phyloP scores from a whole-genome alignment of 2,113 vertebrate genomes.

The Ceuthmochares aereus region DNA sequence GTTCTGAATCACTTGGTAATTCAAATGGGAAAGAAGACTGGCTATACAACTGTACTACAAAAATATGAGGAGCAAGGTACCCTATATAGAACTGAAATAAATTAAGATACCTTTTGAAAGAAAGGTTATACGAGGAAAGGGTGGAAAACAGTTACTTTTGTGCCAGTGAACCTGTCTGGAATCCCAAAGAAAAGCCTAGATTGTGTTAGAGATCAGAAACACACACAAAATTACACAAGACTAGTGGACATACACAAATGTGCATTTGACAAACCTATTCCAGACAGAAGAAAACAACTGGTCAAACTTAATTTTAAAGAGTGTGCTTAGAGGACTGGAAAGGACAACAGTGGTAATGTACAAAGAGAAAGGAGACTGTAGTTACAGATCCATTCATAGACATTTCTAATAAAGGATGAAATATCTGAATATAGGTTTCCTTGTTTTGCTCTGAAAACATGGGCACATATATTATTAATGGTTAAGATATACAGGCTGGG shows the following conservation, averaged over 20 bases:
- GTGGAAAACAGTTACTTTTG: background rate
- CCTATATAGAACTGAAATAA: background rate
- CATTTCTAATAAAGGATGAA: background rate
- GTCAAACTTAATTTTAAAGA: background rate
- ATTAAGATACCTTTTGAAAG: background rate
- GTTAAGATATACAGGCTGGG: background rate
- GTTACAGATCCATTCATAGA: background rate
- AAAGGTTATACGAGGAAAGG: background rate
- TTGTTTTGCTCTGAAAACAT: constrained; percentile 1
- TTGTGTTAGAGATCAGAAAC: background rate
- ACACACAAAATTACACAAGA: background rate
- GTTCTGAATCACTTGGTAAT: background rate
- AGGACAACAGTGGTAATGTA: background rate
- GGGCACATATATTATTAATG: background rate
- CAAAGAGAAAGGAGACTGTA: background rate
- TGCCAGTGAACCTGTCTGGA: background rate
- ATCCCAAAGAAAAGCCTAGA: background rate
- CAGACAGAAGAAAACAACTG: background rate
- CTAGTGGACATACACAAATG: background rate
- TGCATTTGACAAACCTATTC: background rate
- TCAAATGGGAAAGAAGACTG: background rate
- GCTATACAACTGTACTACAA: background rate
- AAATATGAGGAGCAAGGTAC: background rate
- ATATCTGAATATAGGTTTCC: background rate
- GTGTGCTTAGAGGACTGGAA: background rate